Evolutionary conservation across 1,140 invertebrate genomes (phyloP), one percentile per base, ranked within the genome.

Genomic region (Druon quercuslanigerum): DNA sequence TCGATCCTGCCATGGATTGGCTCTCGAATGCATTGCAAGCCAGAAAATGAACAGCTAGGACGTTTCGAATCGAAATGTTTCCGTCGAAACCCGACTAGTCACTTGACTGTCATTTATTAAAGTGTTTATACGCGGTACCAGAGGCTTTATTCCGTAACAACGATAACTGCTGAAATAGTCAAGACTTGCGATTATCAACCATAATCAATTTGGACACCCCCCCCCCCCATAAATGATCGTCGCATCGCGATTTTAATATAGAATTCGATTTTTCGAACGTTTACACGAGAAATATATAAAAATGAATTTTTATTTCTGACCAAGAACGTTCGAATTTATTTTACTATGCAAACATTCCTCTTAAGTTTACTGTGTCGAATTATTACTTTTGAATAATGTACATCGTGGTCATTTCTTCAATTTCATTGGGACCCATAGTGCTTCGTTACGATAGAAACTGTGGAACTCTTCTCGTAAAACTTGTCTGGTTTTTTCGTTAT

Each of bases 1-100:
- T 99, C 11, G 98, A 99, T 89, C 97, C 98, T 92, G 97, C 98
- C 50, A 99, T 99, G 98, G 98, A 99, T 91, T 99, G 99, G 98
- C 94, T 98, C 66, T 95, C 96, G 56, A 97, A 97, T 87, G 96
- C 96, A 40, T 90, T 98, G 79, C 96, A 97, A 90, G 96, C 95
- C 86, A 94, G 94, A 91, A 98, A 98, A 95, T 98, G 92, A 94
- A 90, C 75, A 79, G 85, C 71, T n/a, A 72, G 1, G 14, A 56
- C 19, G 25, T 51, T 60, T 85, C 79, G 77, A 70, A 73, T 79
- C 54, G 52, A 52, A 79, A 50, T 40, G 79, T 77, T 84, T 80
- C 75, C 84, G 77, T 84, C 76, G 71, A 77, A 80, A 88, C 85
- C 83, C 87, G 88, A 88, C 87, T 89, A 87, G 87, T 88, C 87